These are phyloP conservation scores for Rhopalosiphum nymphaeae DNA, from an alignment of 2,888 invertebrate genomes.

Conservation along the genomic window DNA sequence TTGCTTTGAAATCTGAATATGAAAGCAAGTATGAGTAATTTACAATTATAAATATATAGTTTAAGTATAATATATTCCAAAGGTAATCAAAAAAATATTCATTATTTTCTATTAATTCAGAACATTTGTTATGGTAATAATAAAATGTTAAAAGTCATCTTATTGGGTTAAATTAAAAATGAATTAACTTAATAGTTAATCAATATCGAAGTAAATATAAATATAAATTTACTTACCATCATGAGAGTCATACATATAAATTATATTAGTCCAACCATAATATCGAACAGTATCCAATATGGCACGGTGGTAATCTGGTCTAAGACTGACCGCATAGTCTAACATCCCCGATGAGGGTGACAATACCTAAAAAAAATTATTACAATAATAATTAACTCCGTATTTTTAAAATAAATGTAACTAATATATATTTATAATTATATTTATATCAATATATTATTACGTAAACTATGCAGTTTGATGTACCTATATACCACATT, in stretches of 20 bases:
- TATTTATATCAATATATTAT: background rate
- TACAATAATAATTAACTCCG: background rate
- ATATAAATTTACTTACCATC: conserved; percentile 78
- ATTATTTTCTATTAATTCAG: background rate
- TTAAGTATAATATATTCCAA: background rate
- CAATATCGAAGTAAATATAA: background rate
- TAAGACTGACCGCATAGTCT: conserved; percentile 92
- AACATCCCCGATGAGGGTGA: conserved; percentile 90
- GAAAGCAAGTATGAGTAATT: background rate
- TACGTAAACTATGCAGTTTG: background rate
- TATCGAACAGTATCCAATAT: conserved; percentile 94
- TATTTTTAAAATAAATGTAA: background rate
- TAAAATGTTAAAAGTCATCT: background rate
- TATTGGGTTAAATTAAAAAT: background rate
- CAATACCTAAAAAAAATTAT: conserved; percentile 75
- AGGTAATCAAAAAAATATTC: background rate
- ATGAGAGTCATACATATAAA: conserved; percentile 91
- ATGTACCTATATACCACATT: background rate
- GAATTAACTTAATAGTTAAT: background rate
- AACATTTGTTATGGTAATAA: background rate
- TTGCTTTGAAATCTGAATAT: background rate
- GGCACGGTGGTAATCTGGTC: conserved; percentile 95
- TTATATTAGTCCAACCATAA: conserved; percentile 91
- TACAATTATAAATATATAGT: background rate
- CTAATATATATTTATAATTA: background rate